Conservation (phyloP, 2,888 invertebrate species). For the Limnephilus marmoratus region DNA sequence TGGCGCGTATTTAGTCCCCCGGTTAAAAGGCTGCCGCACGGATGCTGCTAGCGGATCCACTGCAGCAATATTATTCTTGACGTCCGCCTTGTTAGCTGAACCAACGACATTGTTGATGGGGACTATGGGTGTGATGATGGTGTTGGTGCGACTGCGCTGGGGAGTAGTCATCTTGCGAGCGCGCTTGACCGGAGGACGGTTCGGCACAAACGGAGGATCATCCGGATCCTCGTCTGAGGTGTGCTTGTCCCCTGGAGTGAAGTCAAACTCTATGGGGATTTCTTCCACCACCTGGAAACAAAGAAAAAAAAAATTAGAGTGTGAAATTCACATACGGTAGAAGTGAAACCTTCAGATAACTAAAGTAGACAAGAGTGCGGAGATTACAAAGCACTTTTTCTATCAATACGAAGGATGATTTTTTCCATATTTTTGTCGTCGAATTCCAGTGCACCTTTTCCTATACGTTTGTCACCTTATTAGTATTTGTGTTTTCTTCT, state of each 20-base stretch:
- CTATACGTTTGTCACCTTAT: no score
- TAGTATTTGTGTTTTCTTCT: no score
- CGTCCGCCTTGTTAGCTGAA: neutral
- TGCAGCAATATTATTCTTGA: neutral
- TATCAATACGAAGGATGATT: no score
- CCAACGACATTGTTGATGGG: neutral
- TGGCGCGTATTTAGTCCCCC: neutral
- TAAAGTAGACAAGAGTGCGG: no score
- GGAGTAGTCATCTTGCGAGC: constrained; percentile 55
- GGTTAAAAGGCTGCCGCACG: neutral
- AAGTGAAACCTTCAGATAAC: no score
- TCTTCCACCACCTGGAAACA: constrained; percentile 51
- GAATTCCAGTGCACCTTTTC: no score
- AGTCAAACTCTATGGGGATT: constrained; percentile 60
- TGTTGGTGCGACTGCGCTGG: constrained; percentile 41
- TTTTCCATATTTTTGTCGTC: no score
- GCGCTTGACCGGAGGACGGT: constrained; percentile 27
- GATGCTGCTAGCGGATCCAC: constrained; percentile 4
- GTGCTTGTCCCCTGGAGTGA: constrained; percentile 8
- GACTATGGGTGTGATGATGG: neutral
- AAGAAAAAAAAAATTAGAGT: neutral
- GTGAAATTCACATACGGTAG: no score
- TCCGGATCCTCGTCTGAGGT: constrained; percentile 20
- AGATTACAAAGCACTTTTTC: no score
- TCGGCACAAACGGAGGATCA: neutral